Conservation (phyloP, 2,888 invertebrate genomes). For the Zaprionus bogoriensis region DNA sequence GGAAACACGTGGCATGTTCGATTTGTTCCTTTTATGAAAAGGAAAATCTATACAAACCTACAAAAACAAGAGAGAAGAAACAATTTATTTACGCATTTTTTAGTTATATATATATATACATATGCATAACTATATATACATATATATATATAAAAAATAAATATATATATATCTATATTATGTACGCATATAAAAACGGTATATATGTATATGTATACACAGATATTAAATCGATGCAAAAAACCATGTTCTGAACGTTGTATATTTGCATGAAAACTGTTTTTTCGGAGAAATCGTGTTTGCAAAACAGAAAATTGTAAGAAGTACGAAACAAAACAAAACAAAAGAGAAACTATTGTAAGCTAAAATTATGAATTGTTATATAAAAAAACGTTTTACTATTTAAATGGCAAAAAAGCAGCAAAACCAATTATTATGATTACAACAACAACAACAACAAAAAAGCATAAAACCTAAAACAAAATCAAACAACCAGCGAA, state of each 20-base stretch:
- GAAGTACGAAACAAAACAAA: conserved; percentile 53
- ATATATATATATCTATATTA: conserved; percentile 16
- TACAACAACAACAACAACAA: conserved; percentile 4
- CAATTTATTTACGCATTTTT: conserved; percentile 75
- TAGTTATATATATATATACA: conserved; percentile 69
- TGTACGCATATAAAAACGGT: conserved; percentile 13
- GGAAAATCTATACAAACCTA: conserved; percentile 50
- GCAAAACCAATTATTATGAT: conserved; percentile 65
- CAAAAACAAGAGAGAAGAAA: conserved; percentile 28
- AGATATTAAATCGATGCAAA: conserved; percentile 68
- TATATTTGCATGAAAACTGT: conserved; percentile 63
- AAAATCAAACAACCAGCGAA: conserved; percentile 39
- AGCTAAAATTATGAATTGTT: conserved; percentile 79
- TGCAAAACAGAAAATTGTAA: conserved; percentile 61
- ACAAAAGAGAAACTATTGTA: conserved; percentile 53
- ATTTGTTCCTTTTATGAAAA: conserved; percentile 75
- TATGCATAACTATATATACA: conserved; percentile 24
- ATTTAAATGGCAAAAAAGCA: conserved; percentile 66
- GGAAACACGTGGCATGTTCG: conserved; percentile 34
- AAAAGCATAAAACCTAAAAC: background rate
- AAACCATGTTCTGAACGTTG: conserved; percentile 66
- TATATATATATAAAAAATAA: background rate
- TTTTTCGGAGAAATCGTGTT: conserved; percentile 60
- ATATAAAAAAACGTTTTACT: conserved; percentile 76
- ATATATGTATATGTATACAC: conserved; percentile 43